Conservation (phyloP, 2,113 vertebrate genomes). For the Chlamydotis undulata region DNA sequence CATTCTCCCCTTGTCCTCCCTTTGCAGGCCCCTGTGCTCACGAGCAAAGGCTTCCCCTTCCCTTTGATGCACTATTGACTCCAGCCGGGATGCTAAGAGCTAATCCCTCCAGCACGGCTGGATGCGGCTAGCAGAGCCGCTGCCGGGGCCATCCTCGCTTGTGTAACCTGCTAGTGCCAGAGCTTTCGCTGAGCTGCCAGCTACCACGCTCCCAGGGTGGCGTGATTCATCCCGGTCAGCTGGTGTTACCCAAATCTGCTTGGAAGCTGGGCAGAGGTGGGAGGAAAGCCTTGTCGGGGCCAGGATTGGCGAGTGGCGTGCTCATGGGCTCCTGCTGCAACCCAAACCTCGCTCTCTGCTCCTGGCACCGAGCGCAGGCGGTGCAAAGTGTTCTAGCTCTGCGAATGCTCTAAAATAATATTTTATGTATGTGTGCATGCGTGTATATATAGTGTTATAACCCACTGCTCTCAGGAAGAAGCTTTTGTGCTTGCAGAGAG, state of each 20-base stretch:
- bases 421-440: neutral
- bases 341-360: neutral
- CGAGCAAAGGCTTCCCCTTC: neutral
- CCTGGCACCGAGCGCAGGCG: neutral
- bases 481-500: neutral
- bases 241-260: neutral
- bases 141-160: neutral
- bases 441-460: neutral
- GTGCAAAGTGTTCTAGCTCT: neutral
- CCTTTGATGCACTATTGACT: neutral
- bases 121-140: fast-evolving
- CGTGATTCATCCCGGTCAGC: neutral
- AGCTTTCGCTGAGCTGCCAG: neutral
- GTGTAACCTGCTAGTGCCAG: fast-evolving
- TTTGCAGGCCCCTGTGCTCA: neutral
- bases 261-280: neutral
- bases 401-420: neutral
- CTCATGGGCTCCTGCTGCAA: neutral
- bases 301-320: fast-evolving
- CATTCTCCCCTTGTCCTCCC: neutral
- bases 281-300: neutral
- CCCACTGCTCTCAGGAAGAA: neutral
- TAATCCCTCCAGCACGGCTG: neutral
- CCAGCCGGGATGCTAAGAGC: neutral
- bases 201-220: neutral